Percentiles rank a stretch among this genome's conserved stretches.
Evolutionary conservation across 2,797 vertebrate genomes (phyloP).

Genomic region (Cirrhinus mrigala): DNA sequence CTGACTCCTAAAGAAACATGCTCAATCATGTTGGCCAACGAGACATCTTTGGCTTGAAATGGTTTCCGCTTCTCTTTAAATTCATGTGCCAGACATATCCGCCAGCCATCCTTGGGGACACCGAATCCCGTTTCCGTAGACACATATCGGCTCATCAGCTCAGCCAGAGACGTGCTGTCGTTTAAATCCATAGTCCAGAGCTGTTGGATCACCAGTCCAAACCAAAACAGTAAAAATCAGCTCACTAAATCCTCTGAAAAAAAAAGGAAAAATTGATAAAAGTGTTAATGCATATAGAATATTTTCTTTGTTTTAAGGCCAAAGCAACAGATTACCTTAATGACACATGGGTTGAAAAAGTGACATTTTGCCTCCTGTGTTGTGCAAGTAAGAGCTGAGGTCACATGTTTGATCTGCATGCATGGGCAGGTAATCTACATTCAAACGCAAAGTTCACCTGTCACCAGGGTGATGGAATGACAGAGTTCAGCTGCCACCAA

Average conservation of each 20-base stretch:
- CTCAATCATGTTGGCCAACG: constrained; percentile 80
- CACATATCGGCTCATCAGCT: constrained; percentile 87
- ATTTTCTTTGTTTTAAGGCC: neutral
- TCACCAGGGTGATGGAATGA: neutral
- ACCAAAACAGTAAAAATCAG: neutral
- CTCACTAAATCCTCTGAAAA: neutral
- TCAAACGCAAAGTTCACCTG: constrained; percentile 3
- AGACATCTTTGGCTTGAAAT: constrained; percentile 86
- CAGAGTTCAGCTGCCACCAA: neutral
- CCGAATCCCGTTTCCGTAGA: constrained; percentile 80
- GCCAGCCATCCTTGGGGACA: constrained; percentile 89
- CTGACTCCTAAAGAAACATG: constrained; percentile 88
- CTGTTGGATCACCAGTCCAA: constrained; percentile 21
- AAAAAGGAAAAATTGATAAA: neutral
- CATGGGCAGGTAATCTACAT: constrained; percentile 22
- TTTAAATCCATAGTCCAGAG: constrained; percentile 72
- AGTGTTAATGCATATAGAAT: neutral
- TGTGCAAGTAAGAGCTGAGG: neutral
- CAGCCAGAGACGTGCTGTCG: constrained; percentile 70
- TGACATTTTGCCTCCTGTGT: neutral
- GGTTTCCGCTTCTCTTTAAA: constrained; percentile 93
- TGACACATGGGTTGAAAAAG: neutral
- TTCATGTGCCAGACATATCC: constrained; percentile 92
- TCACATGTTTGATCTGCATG: neutral
- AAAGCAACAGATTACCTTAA: neutral